Evolutionary conservation across 2,888 invertebrate species (phyloP), one percentile per base, ranked within the genome.

Genomic region (Crocallis elinguaria): DNA sequence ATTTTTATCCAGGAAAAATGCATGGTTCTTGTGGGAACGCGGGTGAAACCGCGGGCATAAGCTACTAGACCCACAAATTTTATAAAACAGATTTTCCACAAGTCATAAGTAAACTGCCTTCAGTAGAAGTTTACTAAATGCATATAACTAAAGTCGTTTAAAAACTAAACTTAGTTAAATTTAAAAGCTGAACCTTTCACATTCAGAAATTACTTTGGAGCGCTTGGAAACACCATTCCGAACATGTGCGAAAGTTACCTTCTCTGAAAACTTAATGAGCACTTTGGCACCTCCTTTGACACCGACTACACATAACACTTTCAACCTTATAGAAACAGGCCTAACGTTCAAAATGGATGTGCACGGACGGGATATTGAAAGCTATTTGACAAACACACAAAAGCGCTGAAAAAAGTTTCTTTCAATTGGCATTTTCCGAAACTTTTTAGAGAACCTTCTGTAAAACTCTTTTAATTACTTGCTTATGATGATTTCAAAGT

Each of bases 221-320:
- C n/a, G 35, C 32, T 42, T 32, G 38, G 12, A 30, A 32, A 33
- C 14, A 39, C 30, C 9, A 45, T 58, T 56, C 51, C 33, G 9
- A 42, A 38, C 56, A 52, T 49, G 56, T 54, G 43, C 49, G 9
- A 49, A 52, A 49, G 23, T 27, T 42, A 11, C 21, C 55, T 35
- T 41, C 49, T 62, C 49, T 62, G 51, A 58, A 64, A 60, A 45
- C 48, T 44, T 60, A 58, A 64, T 48, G 60, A 64, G 49, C 21
- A 32, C 36, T 50, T 23, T 44, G n/a, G 13, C 29, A 17, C 11
- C 16, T 33, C 52, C 57, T 63, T 56, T 63, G 56, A 53, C 23
- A 27, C 19, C 3, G n/a, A 27, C 5, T 25, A 27, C 9, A 5
- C 9, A 0, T 11, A 12, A 9, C 16, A 30, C 3, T 49, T 30